Conservation (phyloP, 2,797 vertebrate genomes). For the Halcyon chelicuti region DNA sequence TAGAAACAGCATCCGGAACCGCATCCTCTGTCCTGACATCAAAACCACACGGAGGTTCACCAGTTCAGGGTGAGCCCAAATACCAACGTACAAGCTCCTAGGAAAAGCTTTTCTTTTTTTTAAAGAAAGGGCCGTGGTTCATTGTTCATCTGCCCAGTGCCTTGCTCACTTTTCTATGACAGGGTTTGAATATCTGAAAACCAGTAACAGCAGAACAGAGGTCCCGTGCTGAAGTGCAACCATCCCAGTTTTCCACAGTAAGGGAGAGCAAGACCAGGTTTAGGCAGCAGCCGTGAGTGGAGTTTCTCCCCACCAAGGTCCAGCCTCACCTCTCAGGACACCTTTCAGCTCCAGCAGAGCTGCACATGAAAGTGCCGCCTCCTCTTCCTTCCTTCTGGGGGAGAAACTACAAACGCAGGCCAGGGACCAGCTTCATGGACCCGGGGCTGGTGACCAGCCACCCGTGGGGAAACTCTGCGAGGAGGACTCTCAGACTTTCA, state of each 20-base stretch:
- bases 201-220: not conserved
- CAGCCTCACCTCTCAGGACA: not conserved
- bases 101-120: not conserved
- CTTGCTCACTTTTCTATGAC: not conserved
- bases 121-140: not conserved
- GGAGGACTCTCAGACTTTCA: not conserved
- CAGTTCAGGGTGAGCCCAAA: not conserved
- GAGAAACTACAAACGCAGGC: not conserved
- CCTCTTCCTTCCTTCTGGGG: not conserved
- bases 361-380: rapidly evolving
- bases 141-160: not conserved
- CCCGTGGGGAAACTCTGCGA: not conserved
- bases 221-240: not conserved
- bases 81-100: not conserved
- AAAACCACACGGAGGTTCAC: not conserved
- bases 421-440: rapidly evolving
- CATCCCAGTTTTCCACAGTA: not conserved
- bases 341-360: not conserved
- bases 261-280: not conserved
- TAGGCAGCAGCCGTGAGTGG: not conserved
- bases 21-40: not conserved
- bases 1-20: not conserved
- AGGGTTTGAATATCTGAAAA: not conserved
- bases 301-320: not conserved
- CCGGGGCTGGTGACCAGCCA: not conserved